These are phyloP conservation scores for Plodia interpunctella DNA, from an alignment of 1,140 invertebrate species.

Conservation along the genomic window DNA sequence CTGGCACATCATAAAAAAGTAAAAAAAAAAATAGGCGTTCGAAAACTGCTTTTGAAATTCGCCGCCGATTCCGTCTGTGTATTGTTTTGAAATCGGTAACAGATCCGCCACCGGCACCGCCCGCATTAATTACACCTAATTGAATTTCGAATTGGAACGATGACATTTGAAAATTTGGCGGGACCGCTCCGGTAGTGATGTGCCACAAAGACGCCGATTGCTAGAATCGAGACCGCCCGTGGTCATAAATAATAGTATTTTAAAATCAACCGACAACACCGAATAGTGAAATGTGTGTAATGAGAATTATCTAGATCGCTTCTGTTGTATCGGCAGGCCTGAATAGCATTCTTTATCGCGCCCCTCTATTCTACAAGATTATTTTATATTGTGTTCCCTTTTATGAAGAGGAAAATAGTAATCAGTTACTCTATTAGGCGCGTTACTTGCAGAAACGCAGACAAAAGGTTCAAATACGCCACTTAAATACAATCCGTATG, in stretches of 20 bases:
- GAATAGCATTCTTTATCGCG: slow-evolving; percentile 61
- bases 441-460: slow-evolving; percentile 58
- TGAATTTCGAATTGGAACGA: slow-evolving; percentile 76
- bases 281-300: slow-evolving; percentile 72
- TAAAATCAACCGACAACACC: slow-evolving; percentile 66
- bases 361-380: slow-evolving; percentile 61
- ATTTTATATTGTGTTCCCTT: slow-evolving; percentile 60
- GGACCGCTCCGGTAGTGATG: slow-evolving; percentile 69
- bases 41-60: slow-evolving; percentile 36
- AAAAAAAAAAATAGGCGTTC: slow-evolving; percentile 44
- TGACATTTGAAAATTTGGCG: slow-evolving; percentile 73
- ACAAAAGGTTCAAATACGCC: slow-evolving; percentile 4
- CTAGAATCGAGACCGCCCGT: slow-evolving; percentile 61
- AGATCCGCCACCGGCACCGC: slow-evolving; percentile 55
- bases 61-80: slow-evolving; percentile 36
- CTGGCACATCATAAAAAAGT: slow-evolving; percentile 37
- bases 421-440: slow-evolving; percentile 65
- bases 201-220: slow-evolving; percentile 58
- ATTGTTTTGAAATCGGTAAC: slow-evolving; percentile 67
- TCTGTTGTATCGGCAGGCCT: slow-evolving; percentile 68
- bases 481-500: slow-evolving; percentile 3
- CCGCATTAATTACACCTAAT: slow-evolving; percentile 73
- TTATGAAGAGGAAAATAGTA: slow-evolving; percentile 61
- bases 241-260: slow-evolving; percentile 59
- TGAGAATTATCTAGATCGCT: slow-evolving; percentile 73